Conservation (phyloP, 2,797 vertebrate species). For the Rhadinocentrus ornatus region DNA sequence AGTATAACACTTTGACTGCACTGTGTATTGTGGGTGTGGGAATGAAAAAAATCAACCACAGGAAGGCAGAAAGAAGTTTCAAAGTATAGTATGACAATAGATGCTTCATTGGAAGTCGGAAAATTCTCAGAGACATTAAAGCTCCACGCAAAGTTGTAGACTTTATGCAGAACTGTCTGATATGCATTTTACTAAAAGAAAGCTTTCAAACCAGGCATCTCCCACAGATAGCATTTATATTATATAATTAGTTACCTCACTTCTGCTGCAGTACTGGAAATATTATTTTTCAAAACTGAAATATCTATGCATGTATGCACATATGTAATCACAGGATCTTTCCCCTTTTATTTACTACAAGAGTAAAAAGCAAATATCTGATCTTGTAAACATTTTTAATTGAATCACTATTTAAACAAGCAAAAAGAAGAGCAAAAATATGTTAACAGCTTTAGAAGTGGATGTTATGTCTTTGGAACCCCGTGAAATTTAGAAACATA, state of each 20-base stretch:
- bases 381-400: not conserved
- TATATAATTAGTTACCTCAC: constrained; percentile 30
- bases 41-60: constrained; percentile 67
- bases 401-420: not conserved
- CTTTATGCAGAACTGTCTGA: constrained; percentile 32
- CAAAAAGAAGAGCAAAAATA: constrained; percentile 26
- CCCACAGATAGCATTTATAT: constrained; percentile 39
- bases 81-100: constrained; percentile 31
- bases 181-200: constrained; percentile 42
- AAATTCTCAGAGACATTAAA: constrained; percentile 27
- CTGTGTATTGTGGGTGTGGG: constrained; percentile 37
- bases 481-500: constrained; percentile 32
- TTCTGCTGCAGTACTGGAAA: constrained; percentile 8
- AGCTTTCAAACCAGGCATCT: constrained; percentile 17
- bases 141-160: constrained; percentile 14
- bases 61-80: constrained; percentile 56
- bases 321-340: constrained; percentile 1
- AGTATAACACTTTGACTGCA: constrained; percentile 15
- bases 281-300: not conserved
- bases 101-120: constrained; percentile 24
- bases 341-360: not conserved
- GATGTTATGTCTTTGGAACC: constrained; percentile 2
- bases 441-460: constrained; percentile 4
- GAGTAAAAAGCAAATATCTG: constrained; percentile 4
- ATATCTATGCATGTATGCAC: not conserved